phyloP scores from a whole-genome alignment of 35 echinoderm and acorn worm species.

The Patiria miniata region DNA sequence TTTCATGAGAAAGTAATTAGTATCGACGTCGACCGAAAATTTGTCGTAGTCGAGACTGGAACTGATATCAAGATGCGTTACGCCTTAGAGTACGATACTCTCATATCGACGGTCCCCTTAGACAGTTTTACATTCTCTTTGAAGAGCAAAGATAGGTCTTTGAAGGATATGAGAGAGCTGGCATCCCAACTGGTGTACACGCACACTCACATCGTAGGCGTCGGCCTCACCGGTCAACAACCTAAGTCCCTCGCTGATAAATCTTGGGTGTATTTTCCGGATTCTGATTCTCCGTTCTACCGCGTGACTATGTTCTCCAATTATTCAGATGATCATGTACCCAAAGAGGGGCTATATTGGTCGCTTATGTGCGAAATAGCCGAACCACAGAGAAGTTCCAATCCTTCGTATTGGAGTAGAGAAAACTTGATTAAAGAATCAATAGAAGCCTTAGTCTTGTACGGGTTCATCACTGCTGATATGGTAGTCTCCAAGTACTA shows the following conservation, averaged over 20 bases:
- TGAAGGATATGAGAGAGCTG: not conserved
- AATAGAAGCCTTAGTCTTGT: not conserved
- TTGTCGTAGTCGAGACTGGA: no score
- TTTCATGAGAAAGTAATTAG: no score
- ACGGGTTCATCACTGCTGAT: slow-evolving; percentile 35
- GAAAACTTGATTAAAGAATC: not conserved
- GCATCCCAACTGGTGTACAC: slow-evolving; percentile 21
- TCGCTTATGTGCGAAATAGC: slow-evolving; percentile 54
- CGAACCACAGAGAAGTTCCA: not conserved
- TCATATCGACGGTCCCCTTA: not conserved
- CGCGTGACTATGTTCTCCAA: no score
- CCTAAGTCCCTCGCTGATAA: slow-evolving; percentile 23
- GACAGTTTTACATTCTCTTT: not conserved
- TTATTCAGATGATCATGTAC: slow-evolving; percentile 38
- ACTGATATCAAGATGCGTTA: no score
- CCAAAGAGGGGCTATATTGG: slow-evolving; percentile 22
- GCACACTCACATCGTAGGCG: slow-evolving; percentile 43
- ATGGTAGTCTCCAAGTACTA: slow-evolving; percentile 45
- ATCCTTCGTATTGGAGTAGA: not conserved
- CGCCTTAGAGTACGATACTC: not conserved
- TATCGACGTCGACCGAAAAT: no score
- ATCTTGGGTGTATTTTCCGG: slow-evolving; percentile 33
- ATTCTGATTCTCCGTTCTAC: no score
- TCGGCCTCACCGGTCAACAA: slow-evolving; percentile 30
- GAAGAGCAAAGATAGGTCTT: not conserved